A percentile compares a stretch with the other conserved stretches of the same genome.
Conservation (phyloP, 1,140 invertebrate species). For the Lucilia cuprina region DNA sequence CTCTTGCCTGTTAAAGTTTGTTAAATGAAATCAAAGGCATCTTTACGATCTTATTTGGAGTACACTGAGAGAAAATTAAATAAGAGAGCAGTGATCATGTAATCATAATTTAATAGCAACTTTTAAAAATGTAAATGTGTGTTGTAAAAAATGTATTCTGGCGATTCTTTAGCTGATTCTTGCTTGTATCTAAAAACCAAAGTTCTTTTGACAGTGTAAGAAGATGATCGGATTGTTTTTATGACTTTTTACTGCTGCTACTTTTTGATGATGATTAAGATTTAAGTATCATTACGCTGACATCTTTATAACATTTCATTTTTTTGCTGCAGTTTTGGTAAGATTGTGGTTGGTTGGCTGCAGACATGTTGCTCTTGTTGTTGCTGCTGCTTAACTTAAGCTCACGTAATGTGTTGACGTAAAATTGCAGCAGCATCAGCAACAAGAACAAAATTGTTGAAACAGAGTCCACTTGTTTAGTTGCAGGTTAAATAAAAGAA, state of each 20-base stretch:
- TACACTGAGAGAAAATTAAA: not conserved
- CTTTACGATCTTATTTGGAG: not conserved
- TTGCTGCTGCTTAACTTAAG: not conserved
- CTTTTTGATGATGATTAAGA: slow-evolving; percentile 33
- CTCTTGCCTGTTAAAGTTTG: not conserved
- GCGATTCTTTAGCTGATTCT: too few relatives aligned
- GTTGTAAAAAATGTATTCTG: too few relatives aligned
- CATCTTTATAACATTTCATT: slow-evolving; percentile 36
- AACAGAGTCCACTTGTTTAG: not conserved
- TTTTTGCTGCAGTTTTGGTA: not conserved
- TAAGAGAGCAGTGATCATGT: too few relatives aligned
- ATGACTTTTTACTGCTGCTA: not conserved
- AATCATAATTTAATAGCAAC: too few relatives aligned
- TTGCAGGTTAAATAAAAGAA: not conserved
- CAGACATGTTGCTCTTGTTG: not conserved
- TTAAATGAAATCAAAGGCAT: not conserved
- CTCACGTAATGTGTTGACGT: slow-evolving; percentile 16
- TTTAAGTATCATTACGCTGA: slow-evolving; percentile 38
- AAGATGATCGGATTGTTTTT: not conserved
- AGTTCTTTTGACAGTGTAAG: not conserved
- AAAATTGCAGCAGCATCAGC: slow-evolving; percentile 6
- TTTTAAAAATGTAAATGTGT: too few relatives aligned
- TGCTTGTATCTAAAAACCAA: not conserved
- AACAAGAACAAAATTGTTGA: not conserved
- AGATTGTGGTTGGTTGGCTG: not conserved